A percentile compares a stretch with the other conserved stretches of the same genome.
Conservation (phyloP, 2,797 vertebrate genomes). For the Typhlichthys eigenmanni region DNA sequence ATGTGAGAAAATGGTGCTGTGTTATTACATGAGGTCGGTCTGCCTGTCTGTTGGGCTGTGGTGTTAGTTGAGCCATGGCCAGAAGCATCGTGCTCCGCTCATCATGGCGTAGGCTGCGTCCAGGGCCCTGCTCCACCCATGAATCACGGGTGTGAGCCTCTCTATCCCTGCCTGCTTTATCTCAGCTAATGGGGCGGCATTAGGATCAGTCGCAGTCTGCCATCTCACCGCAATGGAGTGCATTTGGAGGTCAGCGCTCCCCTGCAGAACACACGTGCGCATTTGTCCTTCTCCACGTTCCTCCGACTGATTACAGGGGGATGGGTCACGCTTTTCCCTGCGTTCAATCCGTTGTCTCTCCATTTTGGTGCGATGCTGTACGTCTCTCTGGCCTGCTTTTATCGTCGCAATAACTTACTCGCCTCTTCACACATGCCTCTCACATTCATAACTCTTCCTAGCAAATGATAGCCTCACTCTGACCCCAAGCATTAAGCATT, state of each 20-base stretch:
- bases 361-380: slow-evolving; percentile 32
- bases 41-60: slow-evolving; percentile 9
- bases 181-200: slow-evolving; percentile 61
- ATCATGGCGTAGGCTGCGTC: slow-evolving; percentile 18
- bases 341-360: slow-evolving; percentile 28
- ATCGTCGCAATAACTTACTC: slow-evolving; percentile 66
- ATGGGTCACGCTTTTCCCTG: slow-evolving; percentile 24
- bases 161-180: slow-evolving; percentile 63
- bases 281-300: slow-evolving; percentile 46
- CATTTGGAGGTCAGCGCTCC: slow-evolving; percentile 63
- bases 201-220: slow-evolving; percentile 51
- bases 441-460: slow-evolving; percentile 57
- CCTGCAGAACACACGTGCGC: slow-evolving; percentile 20
- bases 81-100: slow-evolving; percentile 31
- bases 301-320: slow-evolving; percentile 42
- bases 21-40: slow-evolving; percentile 37
- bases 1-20: slow-evolving; percentile 59
- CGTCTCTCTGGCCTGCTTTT: slow-evolving; percentile 51
- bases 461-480: slow-evolving; percentile 57
- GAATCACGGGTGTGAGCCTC: slow-evolving; percentile 66
- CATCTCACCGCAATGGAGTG: slow-evolving; percentile 55
- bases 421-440: slow-evolving; percentile 43
- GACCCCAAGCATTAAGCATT: slow-evolving; percentile 62
- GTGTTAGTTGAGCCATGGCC: slow-evolving; percentile 47
- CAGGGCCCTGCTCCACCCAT: slow-evolving; percentile 42